Evolutionary conservation across 2,797 vertebrate genomes (phyloP), one percentile per base, ranked within the genome.

Genomic region (Otolemur crassicaudatus): DNA sequence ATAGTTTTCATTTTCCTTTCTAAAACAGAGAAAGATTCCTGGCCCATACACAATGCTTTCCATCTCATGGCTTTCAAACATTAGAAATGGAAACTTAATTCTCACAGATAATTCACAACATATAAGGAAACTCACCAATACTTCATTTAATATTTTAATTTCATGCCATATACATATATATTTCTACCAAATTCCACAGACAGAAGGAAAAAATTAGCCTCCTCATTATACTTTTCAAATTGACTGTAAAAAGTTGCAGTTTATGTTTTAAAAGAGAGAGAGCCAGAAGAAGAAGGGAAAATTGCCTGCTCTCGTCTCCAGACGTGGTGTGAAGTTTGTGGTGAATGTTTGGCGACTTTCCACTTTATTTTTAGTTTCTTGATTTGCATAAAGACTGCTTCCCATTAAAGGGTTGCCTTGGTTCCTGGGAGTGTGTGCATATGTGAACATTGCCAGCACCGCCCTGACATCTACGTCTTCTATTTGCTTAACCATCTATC

Each of bases 341-440:
- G 82, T n/a, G 31, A 70, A 81, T 90, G 77, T 86, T 31, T 93
- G 91, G 95, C 75, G 27, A 79, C 40, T 46, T 97, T 87, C 94
- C 93, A 97, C 65, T 82, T 93, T 96, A 95, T 97, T 97, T 97
- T 97, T 97, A 97, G 97, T 72, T 73, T 61, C 84, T 72, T 85
- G 12, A 93, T 97, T 94, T 98, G 93, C 96, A 97, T 97, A 97
- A 95, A 75, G 95, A 89, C 86, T 96, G 96, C 80, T 96, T 96
- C 70, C 34, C 60, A 95, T 94, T 95, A 92, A 94, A 67, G 43
- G 17, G 46, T 14, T 80, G 81, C 87, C 65, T 90, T 91, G 95
- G 73, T 87, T 94, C 91, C 81, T 75, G 89, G 77, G 93, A 77
- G 49, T 70, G 25, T 75, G n/a, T 46, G 53, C 76, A 72, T 34